phyloP scores from a whole-genome alignment of 2,888 invertebrate species.

The Mantis religiosa region DNA sequence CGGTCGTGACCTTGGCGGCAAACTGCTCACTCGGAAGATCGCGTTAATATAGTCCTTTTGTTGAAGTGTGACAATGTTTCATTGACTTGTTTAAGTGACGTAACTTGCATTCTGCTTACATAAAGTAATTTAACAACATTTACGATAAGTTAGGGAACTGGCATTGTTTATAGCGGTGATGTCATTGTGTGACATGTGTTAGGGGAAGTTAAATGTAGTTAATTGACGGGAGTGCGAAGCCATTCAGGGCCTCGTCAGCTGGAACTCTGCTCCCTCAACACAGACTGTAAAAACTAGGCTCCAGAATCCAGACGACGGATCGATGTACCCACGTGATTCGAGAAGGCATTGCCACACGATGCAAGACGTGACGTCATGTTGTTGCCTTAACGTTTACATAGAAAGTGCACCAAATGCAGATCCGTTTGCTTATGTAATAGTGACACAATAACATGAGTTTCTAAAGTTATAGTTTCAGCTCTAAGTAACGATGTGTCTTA shows the following conservation, averaged over 20 bases:
- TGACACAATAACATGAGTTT: not conserved
- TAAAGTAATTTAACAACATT: no score
- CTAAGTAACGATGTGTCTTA: no score
- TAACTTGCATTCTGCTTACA: not conserved
- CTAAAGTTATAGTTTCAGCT: no score
- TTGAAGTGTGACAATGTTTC: not conserved
- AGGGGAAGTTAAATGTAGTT: not conserved
- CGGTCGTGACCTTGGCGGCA: not conserved
- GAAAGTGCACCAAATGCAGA: not conserved
- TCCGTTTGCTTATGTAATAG: not conserved
- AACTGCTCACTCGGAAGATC: not conserved
- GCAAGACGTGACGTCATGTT: slow-evolving; percentile 7
- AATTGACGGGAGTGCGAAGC: not conserved
- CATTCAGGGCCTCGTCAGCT: not conserved
- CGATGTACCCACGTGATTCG: slow-evolving; percentile 12
- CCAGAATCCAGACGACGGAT: slow-evolving; percentile 7
- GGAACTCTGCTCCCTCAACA: not conserved
- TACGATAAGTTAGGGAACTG: not conserved
- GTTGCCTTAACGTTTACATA: not conserved
- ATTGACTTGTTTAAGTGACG: not conserved
- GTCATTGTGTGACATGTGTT: not conserved
- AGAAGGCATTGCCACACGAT: slow-evolving; percentile 12
- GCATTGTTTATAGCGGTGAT: not conserved
- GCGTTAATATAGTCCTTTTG: not conserved
- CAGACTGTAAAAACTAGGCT: not conserved